These are phyloP conservation scores for Festucalex cinctus DNA, from an alignment of 2,113 vertebrate genomes.

Conservation along the genomic window DNA sequence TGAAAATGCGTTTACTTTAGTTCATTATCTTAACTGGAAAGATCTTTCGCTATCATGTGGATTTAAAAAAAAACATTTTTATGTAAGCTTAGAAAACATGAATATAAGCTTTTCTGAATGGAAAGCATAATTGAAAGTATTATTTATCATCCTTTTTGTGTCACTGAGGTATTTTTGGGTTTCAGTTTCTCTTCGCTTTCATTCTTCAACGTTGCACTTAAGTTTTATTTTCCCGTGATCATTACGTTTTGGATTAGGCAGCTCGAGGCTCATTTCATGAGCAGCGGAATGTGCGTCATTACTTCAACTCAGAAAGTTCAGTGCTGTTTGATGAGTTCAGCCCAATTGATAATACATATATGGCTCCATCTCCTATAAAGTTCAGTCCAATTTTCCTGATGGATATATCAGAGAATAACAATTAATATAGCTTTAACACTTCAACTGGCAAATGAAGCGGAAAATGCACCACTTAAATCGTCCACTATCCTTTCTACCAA, in stretches of 20 bases:
- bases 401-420: conserved; percentile 43
- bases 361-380: conserved; percentile 42
- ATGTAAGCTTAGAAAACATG: no score
- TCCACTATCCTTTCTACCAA: conserved; percentile 48
- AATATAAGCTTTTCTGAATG: no score
- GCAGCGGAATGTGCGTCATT: conserved; percentile 6
- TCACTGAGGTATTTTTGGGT: not conserved
- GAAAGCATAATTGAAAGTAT: not conserved
- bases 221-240: conserved; percentile 5
- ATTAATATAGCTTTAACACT: conserved; percentile 57
- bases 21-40: not conserved
- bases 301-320: conserved; percentile 25
- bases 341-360: conserved; percentile 43
- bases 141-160: not conserved
- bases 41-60: not conserved
- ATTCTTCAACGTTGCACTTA: conserved; percentile 1
- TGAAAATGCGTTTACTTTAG: not conserved
- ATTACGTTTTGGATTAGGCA: conserved; percentile 2
- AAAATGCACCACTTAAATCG: conserved; percentile 57
- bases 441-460: conserved; percentile 52
- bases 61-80: not conserved
- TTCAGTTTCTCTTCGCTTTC: not conserved
- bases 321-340: conserved; percentile 32
- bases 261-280: conserved; percentile 12
- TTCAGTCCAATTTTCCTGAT: conserved; percentile 48